Evolutionary conservation across 2,888 invertebrate genomes (phyloP), one percentile per base, ranked within the genome.

Genomic region (Eugnorisma glareosa): DNA sequence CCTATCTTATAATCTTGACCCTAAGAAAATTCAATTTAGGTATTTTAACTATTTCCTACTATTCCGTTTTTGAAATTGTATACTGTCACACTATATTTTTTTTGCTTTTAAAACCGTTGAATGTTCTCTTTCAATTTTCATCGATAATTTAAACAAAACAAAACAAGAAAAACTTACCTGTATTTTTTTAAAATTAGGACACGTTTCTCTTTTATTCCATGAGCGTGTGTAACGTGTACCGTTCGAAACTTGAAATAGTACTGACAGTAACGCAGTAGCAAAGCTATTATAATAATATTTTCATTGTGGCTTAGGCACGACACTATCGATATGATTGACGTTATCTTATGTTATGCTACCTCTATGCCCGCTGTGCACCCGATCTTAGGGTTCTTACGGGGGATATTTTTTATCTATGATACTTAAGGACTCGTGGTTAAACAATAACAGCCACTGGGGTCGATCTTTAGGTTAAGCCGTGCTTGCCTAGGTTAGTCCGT

Each of bases 321-420:
- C 67, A 37, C 63, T 88, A 88, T 87, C 88, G 71, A 67, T 70
- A 28, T 79, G 87, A 87, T 86, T 86, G 88, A 87, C 88, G 84
- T 84, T 87, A 87, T 87, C 87, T 28, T 51, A 40, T n/a, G 40
- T 35, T 48, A 73, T 40, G 71, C 68, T 57, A 67, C 66, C 68
- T 51, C 15, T 18, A 18, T 81, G 43, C 15, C 66, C 70, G 24
- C 40, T 73, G 59, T 74, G 64, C 71, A 75, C 45, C 67, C 8
- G 61, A 79, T 81, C 69, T 76, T 73, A 28, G 51, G 61, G 64
- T 67, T 79, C 37, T 79, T 57, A 57, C 21, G 18, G 24, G 43
- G 51, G 35, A 51, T 63, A 72, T 64, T 18, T 68, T 8, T 54
- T 64, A 74, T 67, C 67, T 63, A 28, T 48, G 18, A 21, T 28